A percentile compares a stretch with the other conserved stretches of the same genome.
Evolutionary conservation across 2,113 vertebrate genomes (phyloP).

Genomic region (Xiphophorus maculatus): DNA sequence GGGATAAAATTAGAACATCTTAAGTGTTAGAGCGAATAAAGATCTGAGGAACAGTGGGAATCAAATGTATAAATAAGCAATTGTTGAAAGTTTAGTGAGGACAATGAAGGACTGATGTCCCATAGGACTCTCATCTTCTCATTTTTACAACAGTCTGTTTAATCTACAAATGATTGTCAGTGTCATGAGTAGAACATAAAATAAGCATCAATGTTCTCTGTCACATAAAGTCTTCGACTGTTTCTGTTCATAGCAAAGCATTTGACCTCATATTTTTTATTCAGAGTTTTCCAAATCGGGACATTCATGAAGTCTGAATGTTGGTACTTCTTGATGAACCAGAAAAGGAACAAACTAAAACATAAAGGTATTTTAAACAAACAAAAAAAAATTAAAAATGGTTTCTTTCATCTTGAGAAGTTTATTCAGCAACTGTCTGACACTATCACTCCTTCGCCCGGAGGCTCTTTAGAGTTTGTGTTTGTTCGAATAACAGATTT

Average conservation of each 20-base stretch:
- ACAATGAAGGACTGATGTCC: constrained; percentile 19
- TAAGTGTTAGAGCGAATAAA: background rate
- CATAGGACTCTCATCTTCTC: constrained; percentile 12
- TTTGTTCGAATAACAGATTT: background rate
- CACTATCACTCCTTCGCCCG: background rate
- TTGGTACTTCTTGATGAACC: no score
- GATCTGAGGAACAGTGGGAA: constrained; percentile 10
- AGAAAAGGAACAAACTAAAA: no score
- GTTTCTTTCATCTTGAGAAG: no score
- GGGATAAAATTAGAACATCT: background rate
- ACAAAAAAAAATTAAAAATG: no score
- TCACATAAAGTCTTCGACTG: background rate
- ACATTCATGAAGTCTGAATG: no score
- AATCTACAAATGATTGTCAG: background rate
- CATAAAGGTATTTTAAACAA: no score
- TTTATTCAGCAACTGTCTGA: background rate
- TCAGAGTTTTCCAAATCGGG: no score
- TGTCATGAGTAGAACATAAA: background rate
- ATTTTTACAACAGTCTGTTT: background rate
- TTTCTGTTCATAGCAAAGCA: background rate
- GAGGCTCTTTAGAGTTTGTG: background rate
- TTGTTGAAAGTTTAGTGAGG: constrained; percentile 22
- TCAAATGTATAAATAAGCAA: constrained; percentile 16
- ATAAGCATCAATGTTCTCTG: background rate
- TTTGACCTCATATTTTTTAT: background rate